Conservation (phyloP, 2,113 vertebrate species). For the Zosterops lateralis region DNA sequence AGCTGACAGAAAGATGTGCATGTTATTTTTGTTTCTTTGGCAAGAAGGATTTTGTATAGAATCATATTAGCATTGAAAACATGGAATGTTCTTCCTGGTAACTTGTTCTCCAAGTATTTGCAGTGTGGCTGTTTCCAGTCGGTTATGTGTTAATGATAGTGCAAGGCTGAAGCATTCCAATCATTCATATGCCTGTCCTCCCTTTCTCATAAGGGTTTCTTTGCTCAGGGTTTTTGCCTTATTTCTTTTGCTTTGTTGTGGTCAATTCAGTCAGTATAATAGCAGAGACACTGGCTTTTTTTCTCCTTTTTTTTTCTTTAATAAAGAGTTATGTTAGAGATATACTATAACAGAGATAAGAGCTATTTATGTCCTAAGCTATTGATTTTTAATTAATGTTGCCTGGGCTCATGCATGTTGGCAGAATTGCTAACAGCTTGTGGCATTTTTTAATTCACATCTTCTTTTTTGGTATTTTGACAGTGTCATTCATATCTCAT, state of each 20-base stretch:
- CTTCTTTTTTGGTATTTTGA: slow-evolving; percentile 81
- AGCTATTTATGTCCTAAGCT: slow-evolving; percentile 77
- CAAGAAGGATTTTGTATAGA: slow-evolving; percentile 33
- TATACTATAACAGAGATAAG: slow-evolving; percentile 71
- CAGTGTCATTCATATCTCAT: slow-evolving; percentile 81
- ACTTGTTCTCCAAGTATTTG: slow-evolving; percentile 49
- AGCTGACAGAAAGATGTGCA: neutral
- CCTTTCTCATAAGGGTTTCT: slow-evolving; percentile 62
- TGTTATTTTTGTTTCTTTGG: slow-evolving; percentile 48
- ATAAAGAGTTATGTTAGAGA: slow-evolving; percentile 71
- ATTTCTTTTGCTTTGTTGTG: slow-evolving; percentile 71
- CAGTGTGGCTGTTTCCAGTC: slow-evolving; percentile 50
- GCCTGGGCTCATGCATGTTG: slow-evolving; percentile 72
- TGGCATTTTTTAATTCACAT: slow-evolving; percentile 78
- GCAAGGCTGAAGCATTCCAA: slow-evolving; percentile 68
- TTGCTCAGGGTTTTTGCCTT: slow-evolving; percentile 44
- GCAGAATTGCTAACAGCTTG: slow-evolving; percentile 85
- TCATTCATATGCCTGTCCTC: slow-evolving; percentile 68
- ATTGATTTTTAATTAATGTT: slow-evolving; percentile 86
- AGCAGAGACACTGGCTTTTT: slow-evolving; percentile 58
- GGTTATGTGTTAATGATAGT: slow-evolving; percentile 65
- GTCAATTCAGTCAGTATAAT: slow-evolving; percentile 71
- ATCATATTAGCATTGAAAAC: slow-evolving; percentile 30
- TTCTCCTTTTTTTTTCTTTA: neutral
- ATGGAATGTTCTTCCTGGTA: slow-evolving; percentile 54